Conservation (phyloP, 1,140 invertebrate species). For the Cydia amplana region DNA sequence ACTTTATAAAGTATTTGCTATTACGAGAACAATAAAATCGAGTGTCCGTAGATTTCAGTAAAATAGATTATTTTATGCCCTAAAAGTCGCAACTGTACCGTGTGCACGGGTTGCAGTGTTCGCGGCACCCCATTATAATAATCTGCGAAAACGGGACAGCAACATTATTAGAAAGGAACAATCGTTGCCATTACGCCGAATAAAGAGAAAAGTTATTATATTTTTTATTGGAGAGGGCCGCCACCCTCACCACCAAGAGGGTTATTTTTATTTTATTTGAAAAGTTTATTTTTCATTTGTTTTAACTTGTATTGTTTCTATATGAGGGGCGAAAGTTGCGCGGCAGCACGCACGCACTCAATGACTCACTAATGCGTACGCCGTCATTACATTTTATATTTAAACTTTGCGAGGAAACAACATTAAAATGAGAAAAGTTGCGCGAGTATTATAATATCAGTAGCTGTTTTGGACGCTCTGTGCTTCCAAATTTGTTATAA, state of each 20-base stretch:
- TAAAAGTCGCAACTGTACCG: constrained; percentile 7
- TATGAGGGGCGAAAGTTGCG: constrained; percentile 65
- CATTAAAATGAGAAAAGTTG: constrained; percentile 78
- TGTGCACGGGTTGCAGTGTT: constrained; percentile 33
- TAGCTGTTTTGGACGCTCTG: constrained; percentile 24
- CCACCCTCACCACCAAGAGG: constrained; percentile 74
- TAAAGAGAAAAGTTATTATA: constrained; percentile 80
- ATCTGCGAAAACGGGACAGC: constrained; percentile 64
- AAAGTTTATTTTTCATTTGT: constrained; percentile 78
- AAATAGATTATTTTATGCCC: background rate
- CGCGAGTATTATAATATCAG: constrained; percentile 62
- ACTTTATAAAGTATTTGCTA: too few relatives aligned
- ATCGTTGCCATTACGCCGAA: constrained; percentile 75
- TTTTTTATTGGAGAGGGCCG: constrained; percentile 76
- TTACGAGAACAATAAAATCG: background rate
- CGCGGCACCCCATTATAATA: constrained; percentile 67
- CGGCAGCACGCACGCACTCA: constrained; percentile 69
- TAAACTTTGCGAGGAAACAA: constrained; percentile 73
- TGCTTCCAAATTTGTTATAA: constrained; percentile 10
- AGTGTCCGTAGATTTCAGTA: background rate
- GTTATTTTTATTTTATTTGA: constrained; percentile 79
- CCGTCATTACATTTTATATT: constrained; percentile 78
- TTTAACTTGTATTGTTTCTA: constrained; percentile 75
- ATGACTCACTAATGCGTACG: constrained; percentile 76
- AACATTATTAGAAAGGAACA: constrained; percentile 67